Conservation (phyloP, 2,888 invertebrate genomes). For the Poecilus cupreus region DNA sequence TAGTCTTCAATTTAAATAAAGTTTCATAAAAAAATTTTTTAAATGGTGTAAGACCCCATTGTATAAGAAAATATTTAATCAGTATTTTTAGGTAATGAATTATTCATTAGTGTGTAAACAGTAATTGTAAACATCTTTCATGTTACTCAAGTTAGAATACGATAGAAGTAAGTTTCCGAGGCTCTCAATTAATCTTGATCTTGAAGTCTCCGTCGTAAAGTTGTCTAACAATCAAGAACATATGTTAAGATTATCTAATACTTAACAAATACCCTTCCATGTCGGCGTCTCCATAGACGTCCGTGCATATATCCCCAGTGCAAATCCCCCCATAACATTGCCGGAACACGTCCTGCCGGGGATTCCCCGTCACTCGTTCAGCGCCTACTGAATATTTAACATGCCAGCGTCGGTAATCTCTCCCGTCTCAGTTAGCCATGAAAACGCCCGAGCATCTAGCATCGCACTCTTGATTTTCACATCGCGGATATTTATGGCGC, state of each 20-base stretch:
- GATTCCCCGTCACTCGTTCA: conserved; percentile 8
- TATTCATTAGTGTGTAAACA: no score
- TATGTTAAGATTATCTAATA: not conserved
- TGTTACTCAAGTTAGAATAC: no score
- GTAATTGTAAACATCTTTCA: no score
- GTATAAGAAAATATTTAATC: no score
- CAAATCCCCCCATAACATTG: conserved; percentile 45
- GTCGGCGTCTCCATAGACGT: not conserved
- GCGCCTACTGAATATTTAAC: conserved; percentile 55
- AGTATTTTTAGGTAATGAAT: no score
- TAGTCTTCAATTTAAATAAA: no score
- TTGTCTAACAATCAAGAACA: not conserved
- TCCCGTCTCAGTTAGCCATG: conserved; percentile 9
- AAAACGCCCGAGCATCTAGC: not conserved
- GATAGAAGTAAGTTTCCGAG: no score
- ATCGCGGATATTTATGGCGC: conserved; percentile 47
- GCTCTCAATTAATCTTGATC: no score
- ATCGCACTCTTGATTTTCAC: conserved; percentile 17
- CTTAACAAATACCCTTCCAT: no score
- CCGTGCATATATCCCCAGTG: not conserved
- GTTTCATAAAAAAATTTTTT: no score
- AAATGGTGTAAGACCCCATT: no score
- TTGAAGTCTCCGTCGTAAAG: no score
- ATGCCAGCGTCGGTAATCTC: not conserved
- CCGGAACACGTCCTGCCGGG: conserved; percentile 27